These are phyloP conservation scores for Oncorhynchus tshawytscha DNA, from an alignment of 2,113 vertebrate genomes.

Conservation along the genomic window DNA sequence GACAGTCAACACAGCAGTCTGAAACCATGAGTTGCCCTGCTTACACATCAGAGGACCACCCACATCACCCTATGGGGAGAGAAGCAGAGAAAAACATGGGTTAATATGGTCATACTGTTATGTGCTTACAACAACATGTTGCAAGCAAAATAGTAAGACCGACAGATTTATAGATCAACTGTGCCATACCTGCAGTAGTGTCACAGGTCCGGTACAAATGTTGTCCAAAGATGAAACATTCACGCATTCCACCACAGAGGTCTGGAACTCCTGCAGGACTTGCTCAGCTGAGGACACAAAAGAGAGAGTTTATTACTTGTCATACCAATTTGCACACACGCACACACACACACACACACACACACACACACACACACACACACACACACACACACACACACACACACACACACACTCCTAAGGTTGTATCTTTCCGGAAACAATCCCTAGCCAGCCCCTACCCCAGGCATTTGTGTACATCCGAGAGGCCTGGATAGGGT, in stretches of 20 bases:
- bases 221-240: conserved; percentile 3
- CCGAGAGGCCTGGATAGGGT: too few relatives aligned
- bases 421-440: too few relatives aligned
- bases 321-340: too few relatives aligned
- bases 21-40: conserved; percentile 40
- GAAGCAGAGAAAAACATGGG: background rate
- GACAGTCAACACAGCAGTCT: conserved; percentile 40
- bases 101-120: background rate
- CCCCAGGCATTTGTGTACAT: too few relatives aligned
- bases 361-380: too few relatives aligned
- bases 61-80: conserved; percentile 35
- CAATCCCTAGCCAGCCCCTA: too few relatives aligned
- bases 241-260: conserved; percentile 32
- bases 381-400: too few relatives aligned
- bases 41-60: conserved; percentile 60
- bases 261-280: conserved; percentile 51
- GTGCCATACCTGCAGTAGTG: conserved; percentile 43
- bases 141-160: too few relatives aligned
- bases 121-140: background rate
- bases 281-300: conserved; percentile 32
- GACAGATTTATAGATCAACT: background rate
- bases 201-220: conserved; percentile 46
- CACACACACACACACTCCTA: background rate
- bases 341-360: background rate
- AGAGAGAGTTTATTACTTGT: background rate